Conservation (phyloP, 2,888 invertebrate genomes). For the Formica aserva region DNA sequence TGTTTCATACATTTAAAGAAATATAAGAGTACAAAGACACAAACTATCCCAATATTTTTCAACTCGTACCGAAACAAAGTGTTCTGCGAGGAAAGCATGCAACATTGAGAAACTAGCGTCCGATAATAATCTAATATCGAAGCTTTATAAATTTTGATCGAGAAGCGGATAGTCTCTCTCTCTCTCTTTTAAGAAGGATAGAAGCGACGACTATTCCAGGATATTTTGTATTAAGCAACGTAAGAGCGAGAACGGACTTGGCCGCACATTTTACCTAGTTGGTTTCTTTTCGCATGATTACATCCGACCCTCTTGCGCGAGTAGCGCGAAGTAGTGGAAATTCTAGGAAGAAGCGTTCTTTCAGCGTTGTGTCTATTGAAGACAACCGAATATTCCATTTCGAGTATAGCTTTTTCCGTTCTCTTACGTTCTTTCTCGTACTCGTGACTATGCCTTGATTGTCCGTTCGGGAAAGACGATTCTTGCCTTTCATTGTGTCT, state of each 20-base stretch:
- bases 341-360: conserved; percentile 6
- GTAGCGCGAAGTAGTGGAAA: conserved; percentile 7
- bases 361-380: conserved; percentile 2
- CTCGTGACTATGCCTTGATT: conserved; percentile 23
- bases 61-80: neutral
- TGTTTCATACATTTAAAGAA: neutral
- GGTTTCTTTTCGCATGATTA: conserved; percentile 40
- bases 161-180: neutral
- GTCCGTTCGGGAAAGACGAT: conserved; percentile 18
- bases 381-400: conserved; percentile 33
- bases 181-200: neutral
- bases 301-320: conserved; percentile 16
- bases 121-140: neutral
- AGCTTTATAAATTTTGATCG: conserved; percentile 13
- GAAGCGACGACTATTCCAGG: neutral
- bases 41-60: neutral
- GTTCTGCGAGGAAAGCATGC: neutral
- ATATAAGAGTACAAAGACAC: neutral
- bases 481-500: conserved; percentile 29
- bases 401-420: conserved; percentile 18
- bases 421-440: conserved; percentile 12
- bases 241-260: conserved; percentile 5
- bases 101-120: neutral
- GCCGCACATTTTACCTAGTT: conserved; percentile 18
- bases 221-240: conserved; percentile 10